Evolutionary conservation across 2,888 invertebrate species (phyloP).

Genomic region (Colletes collaris): DNA sequence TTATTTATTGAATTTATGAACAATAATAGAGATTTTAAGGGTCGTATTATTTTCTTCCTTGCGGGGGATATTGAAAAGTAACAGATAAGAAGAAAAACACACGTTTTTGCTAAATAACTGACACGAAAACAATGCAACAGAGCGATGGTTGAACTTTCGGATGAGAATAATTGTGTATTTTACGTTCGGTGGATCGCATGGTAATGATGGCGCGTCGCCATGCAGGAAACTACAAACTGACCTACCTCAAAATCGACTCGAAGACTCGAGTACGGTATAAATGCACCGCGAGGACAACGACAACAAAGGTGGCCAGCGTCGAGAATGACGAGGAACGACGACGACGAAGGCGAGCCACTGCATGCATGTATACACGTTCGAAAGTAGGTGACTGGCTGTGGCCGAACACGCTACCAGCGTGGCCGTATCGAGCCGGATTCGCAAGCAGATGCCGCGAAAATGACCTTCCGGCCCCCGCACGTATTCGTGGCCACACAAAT

Average conservation of each 20-base stretch:
- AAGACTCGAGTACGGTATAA: constrained; percentile 23
- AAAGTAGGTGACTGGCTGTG: constrained; percentile 62
- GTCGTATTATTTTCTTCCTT: too few relatives aligned
- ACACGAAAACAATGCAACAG: too few relatives aligned
- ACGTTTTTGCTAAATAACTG: too few relatives aligned
- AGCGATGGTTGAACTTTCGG: too few relatives aligned
- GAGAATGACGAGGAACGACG: neutral
- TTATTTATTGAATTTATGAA: too few relatives aligned
- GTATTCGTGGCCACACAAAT: constrained; percentile 51
- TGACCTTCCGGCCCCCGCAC: constrained; percentile 63
- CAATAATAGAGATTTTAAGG: too few relatives aligned
- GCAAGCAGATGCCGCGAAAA: constrained; percentile 58
- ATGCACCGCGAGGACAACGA: constrained; percentile 24
- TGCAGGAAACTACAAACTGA: constrained; percentile 19
- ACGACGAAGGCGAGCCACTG: constrained; percentile 41
- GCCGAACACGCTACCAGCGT: constrained; percentile 33
- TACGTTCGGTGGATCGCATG: neutral
- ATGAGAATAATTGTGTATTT: too few relatives aligned
- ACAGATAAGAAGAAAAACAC: too few relatives aligned
- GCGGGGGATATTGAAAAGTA: too few relatives aligned
- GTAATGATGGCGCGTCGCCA: constrained; percentile 16
- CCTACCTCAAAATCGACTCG: constrained; percentile 23
- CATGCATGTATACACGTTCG: constrained; percentile 22
- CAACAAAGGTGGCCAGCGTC: neutral
- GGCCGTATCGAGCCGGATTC: constrained; percentile 58